phyloP scores from a whole-genome alignment of 92 coral and sea anemone species.

The Scolanthus callimorphus region DNA sequence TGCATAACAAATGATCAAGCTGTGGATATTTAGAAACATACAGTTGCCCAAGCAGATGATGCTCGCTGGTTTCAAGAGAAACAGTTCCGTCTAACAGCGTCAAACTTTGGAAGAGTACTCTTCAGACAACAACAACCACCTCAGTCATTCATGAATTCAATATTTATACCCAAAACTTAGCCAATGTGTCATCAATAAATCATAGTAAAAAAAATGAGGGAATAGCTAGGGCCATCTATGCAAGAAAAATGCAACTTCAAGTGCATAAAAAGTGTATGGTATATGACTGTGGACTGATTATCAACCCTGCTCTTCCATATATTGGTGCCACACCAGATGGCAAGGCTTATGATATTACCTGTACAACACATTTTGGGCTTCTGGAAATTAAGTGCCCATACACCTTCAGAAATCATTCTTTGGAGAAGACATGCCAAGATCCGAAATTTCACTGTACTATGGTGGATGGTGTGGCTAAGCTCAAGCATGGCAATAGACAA shows the following conservation, averaged over 20 bases:
- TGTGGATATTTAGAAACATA: constrained; percentile 28
- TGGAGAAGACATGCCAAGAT: no score
- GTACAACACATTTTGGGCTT: constrained; percentile 32
- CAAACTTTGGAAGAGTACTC: constrained; percentile 49
- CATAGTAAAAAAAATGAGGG: constrained; percentile 62
- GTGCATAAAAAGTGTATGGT: constrained; percentile 19
- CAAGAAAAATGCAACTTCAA: constrained; percentile 43
- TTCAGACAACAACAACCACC: constrained; percentile 27
- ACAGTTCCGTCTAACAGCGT: constrained; percentile 37
- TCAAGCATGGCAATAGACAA: constrained; percentile 29
- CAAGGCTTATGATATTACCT: constrained; percentile 48
- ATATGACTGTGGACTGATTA: no score
- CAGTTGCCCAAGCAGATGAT: constrained; percentile 34
- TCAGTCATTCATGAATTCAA: constrained; percentile 27
- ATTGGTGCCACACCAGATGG: constrained; percentile 64
- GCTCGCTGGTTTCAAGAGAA: constrained; percentile 38
- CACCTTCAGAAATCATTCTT: no score
- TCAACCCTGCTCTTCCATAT: constrained; percentile 41
- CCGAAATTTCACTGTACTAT: no score
- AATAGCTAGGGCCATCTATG: constrained; percentile 30
- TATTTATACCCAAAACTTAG: constrained; percentile 32
- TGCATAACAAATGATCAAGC: background rate
- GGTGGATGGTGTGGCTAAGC: constrained; percentile 8
- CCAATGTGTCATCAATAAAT: constrained; percentile 34
- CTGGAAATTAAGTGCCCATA: no score